Conservation (phyloP, 2,797 vertebrate genomes). For the Chanos chanos region DNA sequence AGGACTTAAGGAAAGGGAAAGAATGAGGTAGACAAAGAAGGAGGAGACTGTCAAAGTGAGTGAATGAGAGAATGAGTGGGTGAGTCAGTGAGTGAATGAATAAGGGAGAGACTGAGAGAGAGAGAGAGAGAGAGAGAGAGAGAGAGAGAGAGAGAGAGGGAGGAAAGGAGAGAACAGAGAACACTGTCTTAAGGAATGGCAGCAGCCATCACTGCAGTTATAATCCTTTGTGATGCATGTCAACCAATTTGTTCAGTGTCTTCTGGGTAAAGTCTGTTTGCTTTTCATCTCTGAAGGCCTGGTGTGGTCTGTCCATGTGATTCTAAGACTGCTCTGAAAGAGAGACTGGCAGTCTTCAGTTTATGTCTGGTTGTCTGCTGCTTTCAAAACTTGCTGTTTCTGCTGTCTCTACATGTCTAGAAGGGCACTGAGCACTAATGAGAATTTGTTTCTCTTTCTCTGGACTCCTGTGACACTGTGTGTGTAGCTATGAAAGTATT, state of each 20-base stretch:
- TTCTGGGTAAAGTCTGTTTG: slow-evolving; percentile 37
- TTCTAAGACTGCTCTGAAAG: slow-evolving; percentile 26
- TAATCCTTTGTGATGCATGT: slow-evolving; percentile 65
- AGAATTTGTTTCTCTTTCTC: slow-evolving; percentile 3
- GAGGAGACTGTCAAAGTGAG: not conserved
- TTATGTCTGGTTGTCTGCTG: not conserved
- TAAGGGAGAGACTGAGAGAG: too few relatives aligned
- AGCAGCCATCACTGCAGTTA: slow-evolving; percentile 42
- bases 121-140: not conserved
- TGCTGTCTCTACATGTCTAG: slow-evolving; percentile 9
- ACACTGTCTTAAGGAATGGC: slow-evolving; percentile 49
- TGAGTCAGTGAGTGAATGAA: too few relatives aligned
- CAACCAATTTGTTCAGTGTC: slow-evolving; percentile 47
- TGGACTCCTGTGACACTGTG: slow-evolving; percentile 42
- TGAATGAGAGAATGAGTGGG: too few relatives aligned
- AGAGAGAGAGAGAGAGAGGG: slow-evolving; percentile 15
- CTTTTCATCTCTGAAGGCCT: slow-evolving; percentile 41
- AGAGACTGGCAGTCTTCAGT: not conserved
- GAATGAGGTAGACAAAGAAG: slow-evolving; percentile 35
- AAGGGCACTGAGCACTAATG: slow-evolving; percentile 3
- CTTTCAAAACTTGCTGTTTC: slow-evolving; percentile 20
- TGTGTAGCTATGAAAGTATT: slow-evolving; percentile 51
- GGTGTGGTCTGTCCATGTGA: slow-evolving; percentile 37
- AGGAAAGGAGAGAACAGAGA: slow-evolving; percentile 38
- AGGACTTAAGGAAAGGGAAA: slow-evolving; percentile 46